phyloP scores from a whole-genome alignment of 2,888 invertebrate species.

The Dasysyrphus tricinctus region DNA sequence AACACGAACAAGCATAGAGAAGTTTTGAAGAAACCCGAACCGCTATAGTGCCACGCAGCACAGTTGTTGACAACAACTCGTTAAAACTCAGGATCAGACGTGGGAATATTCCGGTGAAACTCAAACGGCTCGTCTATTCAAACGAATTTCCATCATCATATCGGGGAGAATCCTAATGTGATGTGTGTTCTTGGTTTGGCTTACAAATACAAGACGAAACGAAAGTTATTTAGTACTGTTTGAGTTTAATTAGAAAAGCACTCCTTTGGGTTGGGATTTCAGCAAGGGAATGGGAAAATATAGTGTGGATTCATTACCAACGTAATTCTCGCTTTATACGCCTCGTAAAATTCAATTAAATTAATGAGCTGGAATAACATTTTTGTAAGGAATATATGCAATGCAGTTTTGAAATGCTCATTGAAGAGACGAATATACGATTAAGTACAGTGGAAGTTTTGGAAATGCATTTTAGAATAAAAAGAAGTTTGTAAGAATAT shows the following conservation, averaged over 20 bases:
- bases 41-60: neutral
- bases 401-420: constrained; percentile 17
- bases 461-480: neutral
- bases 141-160: constrained; percentile 1
- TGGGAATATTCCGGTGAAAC: constrained; percentile 2
- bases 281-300: neutral
- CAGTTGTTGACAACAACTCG: constrained; percentile 42
- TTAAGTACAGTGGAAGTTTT: neutral
- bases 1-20: neutral
- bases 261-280: constrained; percentile 2
- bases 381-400: constrained; percentile 11
- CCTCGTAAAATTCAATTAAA: constrained; percentile 36
- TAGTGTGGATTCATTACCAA: constrained; percentile 14
- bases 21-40: neutral
- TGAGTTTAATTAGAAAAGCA: constrained; percentile 52
- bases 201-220: constrained; percentile 6
- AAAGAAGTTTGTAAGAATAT: no score
- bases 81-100: constrained; percentile 48
- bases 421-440: neutral
- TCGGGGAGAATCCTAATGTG: constrained; percentile 2
- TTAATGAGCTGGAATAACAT: constrained; percentile 48
- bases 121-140: constrained; percentile 9
- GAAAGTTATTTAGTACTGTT: constrained; percentile 16
- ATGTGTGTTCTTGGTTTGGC: constrained; percentile 24
- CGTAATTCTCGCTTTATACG: neutral